Base-by-base conservation (phyloP, 2,888 invertebrate genomes). In the Sarcophaga subvicina region DNA sequence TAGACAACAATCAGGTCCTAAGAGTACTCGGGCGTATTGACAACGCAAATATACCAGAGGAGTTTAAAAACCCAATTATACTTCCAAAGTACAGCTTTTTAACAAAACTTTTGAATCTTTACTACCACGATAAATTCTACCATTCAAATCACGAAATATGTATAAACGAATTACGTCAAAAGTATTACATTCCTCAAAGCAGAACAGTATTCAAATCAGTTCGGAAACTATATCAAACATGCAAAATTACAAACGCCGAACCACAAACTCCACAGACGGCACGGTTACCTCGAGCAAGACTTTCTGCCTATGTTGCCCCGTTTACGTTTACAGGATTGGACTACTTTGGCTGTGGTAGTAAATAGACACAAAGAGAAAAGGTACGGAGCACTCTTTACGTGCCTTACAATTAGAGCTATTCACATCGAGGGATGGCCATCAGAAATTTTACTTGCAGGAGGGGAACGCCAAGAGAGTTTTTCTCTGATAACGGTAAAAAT, bases 371-470 rank as follows among this genome's bases (percentile, higher is more conserved):
- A 45, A 20, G 82, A 69, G 69, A 85, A 79, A 62, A 70, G 75
- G 12, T 86, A 70, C 82, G 79, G 71, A 22, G 45, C 76, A 54
- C 37, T 81, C 4, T 86, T 72, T 49, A 87, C 63, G 6, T 80
- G 69, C 12, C 60, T 80, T 62, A 86, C 62, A 10, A 62, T 47
- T 3, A 60, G 83, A 45, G 76, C 76, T 5, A 47, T 72, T 20
- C 77, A 82, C 20, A 22, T 77, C 0, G 77, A 75, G 17, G 22
- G 22, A 22, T 22, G 37, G 37, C 6, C 37, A 37, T 37, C 37
- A 37, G 5, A 37, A 37, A 37, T 37, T 37, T 37, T 37, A 1
- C 37, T 37, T 37, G 37, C 37, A 37, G 37, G 37, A 37, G 37
- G 37, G 6, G 37, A 37, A 37, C 37, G 37, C 27, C 27, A 6